Evolutionary conservation across 1,140 invertebrate genomes (phyloP), one percentile per base, ranked within the genome.

Genomic region (Apolygus lucorum): DNA sequence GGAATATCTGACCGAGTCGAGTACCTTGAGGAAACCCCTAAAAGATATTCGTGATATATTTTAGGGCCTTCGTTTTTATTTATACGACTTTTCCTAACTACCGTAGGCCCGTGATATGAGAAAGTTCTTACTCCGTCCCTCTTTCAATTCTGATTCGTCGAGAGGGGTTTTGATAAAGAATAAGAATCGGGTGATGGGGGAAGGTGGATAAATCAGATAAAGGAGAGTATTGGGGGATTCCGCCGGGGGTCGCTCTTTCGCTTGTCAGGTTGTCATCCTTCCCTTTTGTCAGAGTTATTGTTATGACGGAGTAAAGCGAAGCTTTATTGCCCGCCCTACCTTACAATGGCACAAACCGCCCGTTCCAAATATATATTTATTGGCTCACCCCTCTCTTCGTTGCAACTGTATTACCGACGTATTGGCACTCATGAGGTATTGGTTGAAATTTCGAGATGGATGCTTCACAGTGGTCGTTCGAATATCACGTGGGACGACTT

Each of bases 301-400:
- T 63, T 63, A 63, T 63, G 62, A 63, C 21, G 22, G 26, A 22
- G 8, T 26, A 17, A 27, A 25, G 27, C 21, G 27, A 63, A 26
- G 62, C 62, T 63, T 63, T 63, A 63, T 63, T 63, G 62, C 21
- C 17, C n/a, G n/a, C 62, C 62, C 62, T 26, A 63, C 62, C 62
- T 63, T 63, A 63, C 62, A 63, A 63, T 63, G 62, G 62, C 62
- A 63, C 62, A 63, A 63, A 63, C 62, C 62, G 62, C 62, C 62
- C 62, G 62, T 63, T 26, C 26, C 62, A 63, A 63, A 63, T 63
- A 63, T 63, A 63, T 63, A 63, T 63, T 63, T 63, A 63, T 63
- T 63, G 62, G 21, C 62, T 26, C 27, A 17, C 26, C 26, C 34
- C 34, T 49, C 34, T 8, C 34, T 11, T 8, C 34, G 8, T n/a